These are phyloP conservation scores for Eilema griseolum DNA, from an alignment of 2,888 invertebrate species.

Conservation along the genomic window DNA sequence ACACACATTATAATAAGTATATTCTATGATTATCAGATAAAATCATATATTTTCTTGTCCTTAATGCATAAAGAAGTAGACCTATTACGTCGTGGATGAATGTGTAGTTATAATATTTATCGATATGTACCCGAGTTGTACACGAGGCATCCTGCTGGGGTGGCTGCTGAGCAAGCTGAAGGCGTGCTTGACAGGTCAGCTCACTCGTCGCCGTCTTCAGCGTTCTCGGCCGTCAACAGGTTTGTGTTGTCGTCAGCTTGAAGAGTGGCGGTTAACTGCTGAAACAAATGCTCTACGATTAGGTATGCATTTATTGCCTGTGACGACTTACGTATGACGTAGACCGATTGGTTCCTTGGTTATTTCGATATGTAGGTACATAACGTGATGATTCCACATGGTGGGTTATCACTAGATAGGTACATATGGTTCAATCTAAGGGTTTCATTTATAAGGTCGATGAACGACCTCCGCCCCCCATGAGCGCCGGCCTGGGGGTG, in stretches of 20 bases:
- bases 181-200: conserved; percentile 50
- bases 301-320: too few species aligned
- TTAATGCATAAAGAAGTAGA: conserved; percentile 25
- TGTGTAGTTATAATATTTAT: conserved; percentile 41
- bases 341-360: not conserved
- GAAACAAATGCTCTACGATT: conserved; percentile 59
- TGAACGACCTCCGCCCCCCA: too few species aligned
- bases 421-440: too few species aligned
- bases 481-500: too few species aligned
- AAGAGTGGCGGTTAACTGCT: conserved; percentile 78
- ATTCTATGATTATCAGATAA: conserved; percentile 41
- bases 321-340: not conserved
- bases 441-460: too few species aligned
- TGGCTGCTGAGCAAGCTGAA: conserved; percentile 64
- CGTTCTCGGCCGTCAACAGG: conserved; percentile 80
- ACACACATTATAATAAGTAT: conserved; percentile 27
- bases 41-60: conserved; percentile 22
- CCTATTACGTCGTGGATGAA: conserved; percentile 29
- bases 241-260: conserved; percentile 84
- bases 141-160: conserved; percentile 65
- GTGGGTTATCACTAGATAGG: too few species aligned
- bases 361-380: not conserved
- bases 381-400: too few species aligned
- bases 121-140: conserved; percentile 63
- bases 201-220: conserved; percentile 81